These are phyloP conservation scores for Palythoa heliodiscus DNA, from an alignment of 92 coral and sea anemone species.

Conservation along the genomic window DNA sequence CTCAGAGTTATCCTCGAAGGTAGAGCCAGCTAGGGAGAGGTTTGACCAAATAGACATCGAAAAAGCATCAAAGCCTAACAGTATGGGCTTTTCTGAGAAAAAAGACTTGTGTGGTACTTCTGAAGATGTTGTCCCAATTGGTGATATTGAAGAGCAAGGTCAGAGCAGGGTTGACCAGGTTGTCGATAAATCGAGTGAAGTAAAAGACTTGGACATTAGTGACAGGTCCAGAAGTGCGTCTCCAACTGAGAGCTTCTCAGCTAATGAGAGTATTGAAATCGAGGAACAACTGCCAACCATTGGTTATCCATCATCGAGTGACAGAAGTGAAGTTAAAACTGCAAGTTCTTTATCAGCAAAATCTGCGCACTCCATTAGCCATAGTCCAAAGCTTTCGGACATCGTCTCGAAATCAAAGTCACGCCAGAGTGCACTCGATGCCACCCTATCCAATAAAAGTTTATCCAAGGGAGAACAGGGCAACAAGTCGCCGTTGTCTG, in stretches of 20 bases:
- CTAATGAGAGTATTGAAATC: slow-evolving; percentile 54
- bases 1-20: not conserved
- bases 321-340: slow-evolving; percentile 63
- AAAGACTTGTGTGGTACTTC: not conserved
- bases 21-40: not conserved
- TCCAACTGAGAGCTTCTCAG: slow-evolving; percentile 14
- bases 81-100: not conserved
- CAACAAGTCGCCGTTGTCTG: slow-evolving; percentile 45
- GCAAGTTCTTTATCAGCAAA: slow-evolving; percentile 13
- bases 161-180: slow-evolving; percentile 16
- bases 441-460: not conserved
- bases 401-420: slow-evolving; percentile 41
- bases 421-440: not conserved
- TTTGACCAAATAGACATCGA: not conserved
- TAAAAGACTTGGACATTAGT: slow-evolving; percentile 72
- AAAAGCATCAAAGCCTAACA: not conserved
- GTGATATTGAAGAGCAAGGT: slow-evolving; percentile 3
- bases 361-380: slow-evolving; percentile 7
- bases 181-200: slow-evolving; percentile 48
- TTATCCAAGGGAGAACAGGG: slow-evolving; percentile 20
- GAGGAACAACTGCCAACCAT: slow-evolving; percentile 70
- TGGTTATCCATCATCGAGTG: slow-evolving; percentile 60
- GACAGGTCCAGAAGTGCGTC: slow-evolving; percentile 54
- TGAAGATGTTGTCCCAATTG: not conserved
- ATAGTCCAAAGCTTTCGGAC: slow-evolving; percentile 22